Conservation (phyloP, 2,797 vertebrate genomes). For the Anguilla obscura region DNA sequence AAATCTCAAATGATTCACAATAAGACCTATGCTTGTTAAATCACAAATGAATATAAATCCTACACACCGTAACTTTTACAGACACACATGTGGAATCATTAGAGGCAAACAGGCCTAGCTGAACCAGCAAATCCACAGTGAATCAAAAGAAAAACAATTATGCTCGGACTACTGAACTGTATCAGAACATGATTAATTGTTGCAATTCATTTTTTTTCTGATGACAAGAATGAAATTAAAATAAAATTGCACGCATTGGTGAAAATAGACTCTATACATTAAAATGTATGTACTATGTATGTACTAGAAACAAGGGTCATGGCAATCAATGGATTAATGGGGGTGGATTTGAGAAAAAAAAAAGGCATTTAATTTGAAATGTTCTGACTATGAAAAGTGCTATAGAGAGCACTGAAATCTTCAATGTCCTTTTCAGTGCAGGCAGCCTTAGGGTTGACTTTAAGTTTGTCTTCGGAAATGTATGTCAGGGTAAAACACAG, state of each 20-base stretch:
- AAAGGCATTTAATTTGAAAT: not conserved
- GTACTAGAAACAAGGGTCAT: not conserved
- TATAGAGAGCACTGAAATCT: not conserved
- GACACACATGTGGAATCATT: constrained; percentile 60
- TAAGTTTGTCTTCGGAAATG: not conserved
- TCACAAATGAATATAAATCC: constrained; percentile 66
- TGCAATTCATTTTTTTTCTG: constrained; percentile 58
- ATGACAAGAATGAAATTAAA: constrained; percentile 62
- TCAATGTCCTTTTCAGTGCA: not conserved
- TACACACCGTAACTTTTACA: constrained; percentile 54
- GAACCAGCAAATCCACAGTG: constrained; percentile 60
- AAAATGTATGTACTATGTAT: not conserved
- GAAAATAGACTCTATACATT: constrained; percentile 45
- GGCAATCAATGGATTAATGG: not conserved
- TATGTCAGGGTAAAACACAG: not conserved
- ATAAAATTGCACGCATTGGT: constrained; percentile 62
- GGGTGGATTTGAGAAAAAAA: not conserved
- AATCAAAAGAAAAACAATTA: constrained; percentile 54
- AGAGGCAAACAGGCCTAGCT: constrained; percentile 47
- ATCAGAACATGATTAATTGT: constrained; percentile 66
- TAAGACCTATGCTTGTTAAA: constrained; percentile 71
- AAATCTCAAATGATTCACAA: constrained; percentile 52
- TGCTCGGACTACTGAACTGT: constrained; percentile 62
- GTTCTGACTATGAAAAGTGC: not conserved
- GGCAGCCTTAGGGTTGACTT: not conserved